Percentiles rank a stretch among this genome's conserved stretches.
These are phyloP conservation scores for Diaphora mendica DNA, from an alignment of 2,888 invertebrate genomes.

Conservation along the genomic window DNA sequence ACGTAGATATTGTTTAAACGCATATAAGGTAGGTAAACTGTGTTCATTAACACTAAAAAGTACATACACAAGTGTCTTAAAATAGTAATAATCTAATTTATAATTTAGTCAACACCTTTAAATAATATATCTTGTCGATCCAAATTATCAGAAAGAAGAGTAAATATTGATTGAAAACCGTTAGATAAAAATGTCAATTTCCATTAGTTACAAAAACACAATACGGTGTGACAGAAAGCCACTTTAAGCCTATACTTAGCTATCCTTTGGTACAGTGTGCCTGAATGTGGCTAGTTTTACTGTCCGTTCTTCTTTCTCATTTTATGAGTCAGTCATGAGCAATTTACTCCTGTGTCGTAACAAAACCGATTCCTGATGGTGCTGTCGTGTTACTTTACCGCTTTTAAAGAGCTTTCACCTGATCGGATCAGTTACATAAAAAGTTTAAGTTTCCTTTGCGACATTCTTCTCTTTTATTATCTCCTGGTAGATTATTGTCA, in stretches of 20 bases:
- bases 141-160: too few relatives aligned
- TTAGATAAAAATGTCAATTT: background rate
- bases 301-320: conserved; percentile 71
- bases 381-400: conserved; percentile 22
- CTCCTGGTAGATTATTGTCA: background rate
- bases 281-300: conserved; percentile 76
- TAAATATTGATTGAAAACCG: too few relatives aligned
- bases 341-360: conserved; percentile 55
- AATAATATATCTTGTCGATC: too few relatives aligned
- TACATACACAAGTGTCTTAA: too few relatives aligned
- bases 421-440: background rate
- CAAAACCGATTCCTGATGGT: conserved; percentile 53
- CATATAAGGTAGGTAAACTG: too few relatives aligned
- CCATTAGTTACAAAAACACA: conserved; percentile 15
- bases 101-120: too few relatives aligned
- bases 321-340: conserved; percentile 67
- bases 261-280: conserved; percentile 66
- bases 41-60: too few relatives aligned
- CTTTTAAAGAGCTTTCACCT: conserved; percentile 21
- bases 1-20: too few relatives aligned
- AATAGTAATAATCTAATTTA: too few relatives aligned
- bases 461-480: background rate
- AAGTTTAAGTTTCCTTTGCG: background rate
- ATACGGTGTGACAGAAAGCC: conserved; percentile 57
- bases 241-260: conserved; percentile 66